Evolutionary conservation across 2,888 invertebrate genomes (phyloP).

Genomic region (Camponotus fellah): DNA sequence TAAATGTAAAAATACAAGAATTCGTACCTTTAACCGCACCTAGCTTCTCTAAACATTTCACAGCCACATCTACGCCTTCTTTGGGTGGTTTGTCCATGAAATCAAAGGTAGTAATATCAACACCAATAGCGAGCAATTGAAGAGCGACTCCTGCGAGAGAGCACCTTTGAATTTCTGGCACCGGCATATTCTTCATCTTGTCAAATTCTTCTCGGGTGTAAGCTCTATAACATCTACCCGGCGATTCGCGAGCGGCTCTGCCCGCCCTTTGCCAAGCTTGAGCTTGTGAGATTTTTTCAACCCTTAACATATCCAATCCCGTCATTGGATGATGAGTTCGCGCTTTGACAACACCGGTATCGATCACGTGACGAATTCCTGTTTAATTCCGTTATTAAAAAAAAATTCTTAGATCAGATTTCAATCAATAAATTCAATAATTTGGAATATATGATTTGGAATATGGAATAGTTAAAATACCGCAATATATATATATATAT

Average conservation of each 20-base stretch:
- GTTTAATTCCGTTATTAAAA: conserved; percentile 51
- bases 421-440: not conserved
- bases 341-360: conserved; percentile 96
- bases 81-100: conserved; percentile 95
- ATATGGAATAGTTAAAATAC: conserved; percentile 18
- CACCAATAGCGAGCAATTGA: conserved; percentile 94
- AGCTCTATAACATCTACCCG: conserved; percentile 95
- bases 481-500: not conserved
- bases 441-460: conserved; percentile 10
- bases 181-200: conserved; percentile 90
- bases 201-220: conserved; percentile 94
- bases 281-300: conserved; percentile 94
- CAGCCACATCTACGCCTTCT: conserved; percentile 90
- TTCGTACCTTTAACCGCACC: conserved; percentile 85
- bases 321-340: conserved; percentile 93
- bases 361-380: conserved; percentile 96
- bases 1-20: not conserved
- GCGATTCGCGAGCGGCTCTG: conserved; percentile 95
- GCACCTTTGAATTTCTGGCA: conserved; percentile 95
- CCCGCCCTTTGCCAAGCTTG: conserved; percentile 98
- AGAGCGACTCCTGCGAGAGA: conserved; percentile 91
- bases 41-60: conserved; percentile 89
- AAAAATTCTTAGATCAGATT: not conserved
- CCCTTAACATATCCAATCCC: conserved; percentile 94
- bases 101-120: conserved; percentile 94